Conservation (phyloP, 2,888 invertebrate genomes). For the Pseudoips prasinana region DNA sequence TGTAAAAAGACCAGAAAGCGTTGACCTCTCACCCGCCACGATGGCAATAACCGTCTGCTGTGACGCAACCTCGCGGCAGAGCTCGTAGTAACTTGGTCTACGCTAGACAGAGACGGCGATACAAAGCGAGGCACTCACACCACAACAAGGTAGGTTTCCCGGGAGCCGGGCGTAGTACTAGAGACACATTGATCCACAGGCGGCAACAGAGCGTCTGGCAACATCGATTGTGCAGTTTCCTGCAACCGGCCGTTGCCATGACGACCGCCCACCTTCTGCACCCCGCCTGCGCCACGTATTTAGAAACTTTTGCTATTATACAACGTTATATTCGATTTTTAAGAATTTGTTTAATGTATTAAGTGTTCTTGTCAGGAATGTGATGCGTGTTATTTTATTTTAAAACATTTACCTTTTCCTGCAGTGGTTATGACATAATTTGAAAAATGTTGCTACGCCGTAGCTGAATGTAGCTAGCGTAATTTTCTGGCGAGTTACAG, state of each 20-base stretch:
- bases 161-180: slow-evolving; percentile 79
- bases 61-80: slow-evolving; percentile 33
- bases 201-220: slow-evolving; percentile 68
- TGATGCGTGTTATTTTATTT: slow-evolving; percentile 13
- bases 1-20: slow-evolving; percentile 22
- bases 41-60: slow-evolving; percentile 21
- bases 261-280: slow-evolving; percentile 67
- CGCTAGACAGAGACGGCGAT: slow-evolving; percentile 40
- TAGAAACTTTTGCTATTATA: slow-evolving; percentile 56
- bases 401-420: slow-evolving; percentile 19
- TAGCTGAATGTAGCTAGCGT: slow-evolving; percentile 12
- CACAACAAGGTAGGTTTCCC: slow-evolving; percentile 59
- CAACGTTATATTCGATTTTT: slow-evolving; percentile 57
- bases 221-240: slow-evolving; percentile 82
- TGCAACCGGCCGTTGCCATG: slow-evolving; percentile 71
- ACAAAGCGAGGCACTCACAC: slow-evolving; percentile 49
- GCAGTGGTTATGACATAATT: slow-evolving; percentile 19
- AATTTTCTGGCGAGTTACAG: slow-evolving; percentile 3
- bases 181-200: slow-evolving; percentile 81
- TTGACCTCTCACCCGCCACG: slow-evolving; percentile 48
- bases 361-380: slow-evolving; percentile 18
- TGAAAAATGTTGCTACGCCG: slow-evolving; percentile 12
- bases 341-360: slow-evolving; percentile 35
- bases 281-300: slow-evolving; percentile 54
- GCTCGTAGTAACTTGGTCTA: slow-evolving; percentile 42